These are phyloP conservation scores for Gymnocephalus cernua DNA, from an alignment of 2,113 vertebrate species.

Conservation along the genomic window DNA sequence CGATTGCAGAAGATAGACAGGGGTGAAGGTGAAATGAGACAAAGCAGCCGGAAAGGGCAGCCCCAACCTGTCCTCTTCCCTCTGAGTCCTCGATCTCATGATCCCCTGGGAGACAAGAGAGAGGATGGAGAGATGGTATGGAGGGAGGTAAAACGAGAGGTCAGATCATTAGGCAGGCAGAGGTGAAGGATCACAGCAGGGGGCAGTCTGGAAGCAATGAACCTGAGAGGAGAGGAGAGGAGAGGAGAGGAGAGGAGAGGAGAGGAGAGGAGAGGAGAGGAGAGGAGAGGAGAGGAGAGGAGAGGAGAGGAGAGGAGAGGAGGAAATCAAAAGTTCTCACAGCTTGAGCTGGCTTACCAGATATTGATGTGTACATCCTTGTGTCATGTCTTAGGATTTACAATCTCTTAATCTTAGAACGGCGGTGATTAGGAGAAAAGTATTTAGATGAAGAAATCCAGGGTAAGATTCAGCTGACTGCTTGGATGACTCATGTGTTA, in stretches of 20 bases:
- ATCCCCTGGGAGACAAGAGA: slow-evolving; percentile 58
- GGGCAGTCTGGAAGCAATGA: slow-evolving; percentile 26
- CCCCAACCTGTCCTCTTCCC: slow-evolving; percentile 40
- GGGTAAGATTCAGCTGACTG: slow-evolving; percentile 14
- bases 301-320: slow-evolving; percentile 22
- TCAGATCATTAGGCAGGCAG: slow-evolving; percentile 69
- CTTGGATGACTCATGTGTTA: slow-evolving; percentile 13
- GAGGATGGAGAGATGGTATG: slow-evolving; percentile 33
- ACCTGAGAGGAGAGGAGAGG: slow-evolving; percentile 5
- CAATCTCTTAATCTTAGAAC: slow-evolving; percentile 52
- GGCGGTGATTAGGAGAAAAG: slow-evolving; percentile 25
- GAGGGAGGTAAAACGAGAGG: slow-evolving; percentile 39
- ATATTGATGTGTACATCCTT: slow-evolving; percentile 55
- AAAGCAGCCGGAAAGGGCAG: slow-evolving; percentile 43
- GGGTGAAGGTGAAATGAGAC: slow-evolving; percentile 70
- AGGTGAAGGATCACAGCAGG: slow-evolving; percentile 55
- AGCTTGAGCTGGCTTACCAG: slow-evolving; percentile 54
- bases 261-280: slow-evolving; percentile 3
- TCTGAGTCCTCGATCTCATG: slow-evolving; percentile 37
- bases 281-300: slow-evolving; percentile 15
- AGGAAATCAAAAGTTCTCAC: slow-evolving; percentile 41
- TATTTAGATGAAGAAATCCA: slow-evolving; percentile 17
- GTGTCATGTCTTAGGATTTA: slow-evolving; percentile 60
- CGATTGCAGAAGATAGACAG: slow-evolving; percentile 12
- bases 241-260: slow-evolving; percentile 22